Conservation (phyloP, 2,113 vertebrate genomes). For the Rhipidura dahli region DNA sequence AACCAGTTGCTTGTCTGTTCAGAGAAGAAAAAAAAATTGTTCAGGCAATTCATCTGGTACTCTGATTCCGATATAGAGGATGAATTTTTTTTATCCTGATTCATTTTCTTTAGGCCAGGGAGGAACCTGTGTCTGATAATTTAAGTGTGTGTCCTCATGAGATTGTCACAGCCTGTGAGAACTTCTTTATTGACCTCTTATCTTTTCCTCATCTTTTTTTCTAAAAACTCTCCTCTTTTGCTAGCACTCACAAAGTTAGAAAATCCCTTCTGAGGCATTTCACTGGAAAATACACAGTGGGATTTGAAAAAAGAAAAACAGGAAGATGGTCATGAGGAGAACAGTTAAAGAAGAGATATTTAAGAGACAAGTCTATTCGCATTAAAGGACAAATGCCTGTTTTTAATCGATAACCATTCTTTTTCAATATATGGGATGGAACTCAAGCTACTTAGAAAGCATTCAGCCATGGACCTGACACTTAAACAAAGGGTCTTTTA, state of each 20-base stretch:
- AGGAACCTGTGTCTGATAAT: neutral
- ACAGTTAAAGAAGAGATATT: neutral
- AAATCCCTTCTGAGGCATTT: neutral
- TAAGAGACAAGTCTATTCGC: neutral
- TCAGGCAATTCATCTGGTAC: neutral
- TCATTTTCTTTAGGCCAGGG: neutral
- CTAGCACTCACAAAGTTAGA: neutral
- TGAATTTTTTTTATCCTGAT: neutral
- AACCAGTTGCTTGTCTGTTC: neutral
- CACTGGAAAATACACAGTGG: neutral
- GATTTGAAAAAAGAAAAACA: neutral
- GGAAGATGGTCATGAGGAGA: neutral
- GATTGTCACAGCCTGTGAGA: neutral
- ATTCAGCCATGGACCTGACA: neutral
- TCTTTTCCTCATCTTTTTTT: neutral
- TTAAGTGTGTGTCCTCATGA: neutral
- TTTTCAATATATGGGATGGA: neutral
- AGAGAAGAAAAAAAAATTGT: neutral
- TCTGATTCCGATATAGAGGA: neutral
- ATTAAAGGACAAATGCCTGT: neutral
- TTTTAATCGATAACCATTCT: neutral
- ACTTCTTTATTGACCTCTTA: neutral
- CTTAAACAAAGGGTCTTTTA: neutral
- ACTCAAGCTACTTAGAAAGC: neutral
- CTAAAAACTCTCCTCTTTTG: neutral